These are phyloP conservation scores for Nephrotoma appendiculata DNA, from an alignment of 2,888 invertebrate genomes.

Conservation along the genomic window DNA sequence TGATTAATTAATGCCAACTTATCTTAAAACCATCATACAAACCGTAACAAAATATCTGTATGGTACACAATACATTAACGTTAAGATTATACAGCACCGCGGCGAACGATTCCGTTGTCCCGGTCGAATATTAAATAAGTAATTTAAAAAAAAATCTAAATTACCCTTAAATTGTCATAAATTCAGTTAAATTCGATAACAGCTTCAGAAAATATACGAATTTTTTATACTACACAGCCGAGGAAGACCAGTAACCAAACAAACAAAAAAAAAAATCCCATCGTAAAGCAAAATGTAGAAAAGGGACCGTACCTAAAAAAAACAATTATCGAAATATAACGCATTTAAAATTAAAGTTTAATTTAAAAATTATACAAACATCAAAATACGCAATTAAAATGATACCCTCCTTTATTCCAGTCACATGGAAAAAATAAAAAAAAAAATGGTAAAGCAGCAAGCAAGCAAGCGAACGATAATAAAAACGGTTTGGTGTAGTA, in stretches of 20 bases:
- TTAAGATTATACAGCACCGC: background rate
- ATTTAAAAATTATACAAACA: slow-evolving; percentile 10
- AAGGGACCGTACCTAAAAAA: slow-evolving; percentile 3
- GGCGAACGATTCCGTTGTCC: background rate
- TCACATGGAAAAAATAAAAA: background rate
- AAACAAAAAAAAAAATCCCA: background rate
- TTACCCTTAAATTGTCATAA: background rate
- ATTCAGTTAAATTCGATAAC: background rate
- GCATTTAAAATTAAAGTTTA: slow-evolving; percentile 10
- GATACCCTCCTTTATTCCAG: slow-evolving; percentile 3
- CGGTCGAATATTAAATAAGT: background rate
- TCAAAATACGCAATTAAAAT: slow-evolving; percentile 9
- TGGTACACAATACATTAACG: background rate
- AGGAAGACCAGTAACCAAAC: background rate
- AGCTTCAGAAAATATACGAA: background rate
- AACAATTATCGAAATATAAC: slow-evolving; percentile 9
- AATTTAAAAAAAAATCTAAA: background rate
- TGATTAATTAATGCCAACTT: background rate
- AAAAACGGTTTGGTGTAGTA: background rate
- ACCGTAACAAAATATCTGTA: background rate
- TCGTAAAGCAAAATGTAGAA: background rate
- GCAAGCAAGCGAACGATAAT: background rate
- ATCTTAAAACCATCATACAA: background rate
- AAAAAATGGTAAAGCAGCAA: background rate
- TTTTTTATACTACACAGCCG: background rate